Evolutionary conservation across 2,888 invertebrate species (phyloP), one percentile per base, ranked within the genome.

Genomic region (Cremastinae sp.): DNA sequence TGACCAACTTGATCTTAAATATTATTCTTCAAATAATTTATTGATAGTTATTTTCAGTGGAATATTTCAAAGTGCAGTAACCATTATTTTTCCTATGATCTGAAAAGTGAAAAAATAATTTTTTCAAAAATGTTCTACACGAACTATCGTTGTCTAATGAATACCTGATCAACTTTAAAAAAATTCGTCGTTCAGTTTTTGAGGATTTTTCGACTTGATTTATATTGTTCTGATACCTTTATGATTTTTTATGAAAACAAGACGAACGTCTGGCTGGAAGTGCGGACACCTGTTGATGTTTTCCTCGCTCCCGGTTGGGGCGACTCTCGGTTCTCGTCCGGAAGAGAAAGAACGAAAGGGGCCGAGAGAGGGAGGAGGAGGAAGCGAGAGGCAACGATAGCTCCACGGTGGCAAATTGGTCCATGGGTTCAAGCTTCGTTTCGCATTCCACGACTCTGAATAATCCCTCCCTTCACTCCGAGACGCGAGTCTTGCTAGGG

Each of bases 271-370:
- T 3, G 1, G 7, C 10, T 8, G 39, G 16, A 66, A 18, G 18
- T 16, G 61, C 47, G 53, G 51, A 72, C 71, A 75, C 75, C 75
- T 75, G 75, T 75, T 75, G 75, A 51, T 41, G 41, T 72, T 70
- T 56, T 51, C 47, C 51, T 39, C 22, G 22, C 41, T 59, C 59
- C 22, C 12, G 35, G 53, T 64, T 49, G 56, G 62, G 56, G 20
- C n/a, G 35, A 53, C 39, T 20, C 22, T 10, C 16, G n/a, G n/a
- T n/a, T n/a, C n/a, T n/a, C n/a, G n/a, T n/a, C 20, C 39, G 35
- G 47, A 37, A 53, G 37, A 28, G 28, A 28, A 64, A 56, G 12
- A 9, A 18, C 8, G 18, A 16, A 59, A 53, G 4, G 20, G 56
- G 4, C 58, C 20, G 51, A 41, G 5, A 10, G 47, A 35, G 47